Evolutionary conservation across 2,888 invertebrate genomes (phyloP).

Genomic region (Copidosoma aretas): DNA sequence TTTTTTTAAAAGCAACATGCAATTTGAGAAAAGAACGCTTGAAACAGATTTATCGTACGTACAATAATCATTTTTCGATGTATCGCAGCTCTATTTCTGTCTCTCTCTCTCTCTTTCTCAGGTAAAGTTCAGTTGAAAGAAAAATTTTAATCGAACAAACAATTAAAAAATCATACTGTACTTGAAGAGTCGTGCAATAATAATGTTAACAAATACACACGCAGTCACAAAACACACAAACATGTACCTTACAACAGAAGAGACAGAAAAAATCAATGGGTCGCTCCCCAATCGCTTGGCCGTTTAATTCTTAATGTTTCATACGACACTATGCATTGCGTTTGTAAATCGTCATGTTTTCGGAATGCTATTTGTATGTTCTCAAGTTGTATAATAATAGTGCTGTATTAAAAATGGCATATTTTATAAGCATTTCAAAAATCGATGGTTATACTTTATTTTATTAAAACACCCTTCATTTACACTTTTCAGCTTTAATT

Average conservation of each 20-base stretch:
- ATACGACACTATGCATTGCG: conserved; percentile 53
- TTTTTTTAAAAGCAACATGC: conserved; percentile 10
- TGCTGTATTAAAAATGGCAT: conserved; percentile 53
- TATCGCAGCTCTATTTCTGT: conserved; percentile 21
- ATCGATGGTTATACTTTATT: background rate
- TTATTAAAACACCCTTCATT: background rate
- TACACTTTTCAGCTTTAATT: background rate
- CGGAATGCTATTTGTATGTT: conserved; percentile 55
- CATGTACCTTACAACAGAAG: conserved; percentile 9
- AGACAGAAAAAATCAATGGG: conserved; percentile 10
- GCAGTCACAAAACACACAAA: conserved; percentile 17
- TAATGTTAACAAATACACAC: conserved; percentile 16
- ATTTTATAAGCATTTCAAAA: conserved; percentile 56
- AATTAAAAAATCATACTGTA: conserved; percentile 14
- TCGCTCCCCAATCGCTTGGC: conserved; percentile 37
- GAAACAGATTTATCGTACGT: conserved; percentile 19
- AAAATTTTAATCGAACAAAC: conserved; percentile 20
- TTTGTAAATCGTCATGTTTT: conserved; percentile 56
- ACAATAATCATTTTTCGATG: conserved; percentile 35
- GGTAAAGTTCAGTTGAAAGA: conserved; percentile 12
- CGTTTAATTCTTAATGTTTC: conserved; percentile 42
- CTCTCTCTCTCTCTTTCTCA: background rate
- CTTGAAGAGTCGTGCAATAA: conserved; percentile 13
- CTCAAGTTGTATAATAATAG: conserved; percentile 56
- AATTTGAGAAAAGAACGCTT: background rate